These are phyloP conservation scores for Scolopax rusticola DNA, from an alignment of 2,797 vertebrate genomes.

Conservation along the genomic window DNA sequence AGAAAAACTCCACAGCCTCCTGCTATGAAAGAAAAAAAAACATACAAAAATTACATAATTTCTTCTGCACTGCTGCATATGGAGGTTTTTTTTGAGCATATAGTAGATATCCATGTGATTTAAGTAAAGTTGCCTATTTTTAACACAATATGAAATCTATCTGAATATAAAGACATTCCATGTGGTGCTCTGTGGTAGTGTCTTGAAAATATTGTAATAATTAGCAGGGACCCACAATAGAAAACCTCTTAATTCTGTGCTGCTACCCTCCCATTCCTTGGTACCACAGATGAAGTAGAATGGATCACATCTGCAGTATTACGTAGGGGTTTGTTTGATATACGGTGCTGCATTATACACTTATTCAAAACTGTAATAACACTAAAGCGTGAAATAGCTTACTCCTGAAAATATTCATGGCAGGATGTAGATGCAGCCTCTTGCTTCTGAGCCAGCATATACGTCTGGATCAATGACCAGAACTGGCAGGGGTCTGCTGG, in stretches of 20 bases:
- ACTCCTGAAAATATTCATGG: constrained; percentile 44
- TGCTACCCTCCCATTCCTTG: constrained; percentile 5
- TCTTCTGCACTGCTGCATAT: constrained; percentile 25
- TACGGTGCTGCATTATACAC: constrained; percentile 29
- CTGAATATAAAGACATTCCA: constrained; percentile 65
- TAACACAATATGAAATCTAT: constrained; percentile 62
- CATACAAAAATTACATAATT: constrained; percentile 4
- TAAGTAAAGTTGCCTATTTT: constrained; percentile 57
- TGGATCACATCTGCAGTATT: constrained; percentile 62
- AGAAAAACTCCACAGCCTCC: constrained; percentile 33
- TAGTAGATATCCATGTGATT: constrained; percentile 43
- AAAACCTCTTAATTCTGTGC: constrained; percentile 60
- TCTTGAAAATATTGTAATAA: constrained; percentile 69
- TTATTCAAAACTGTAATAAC: constrained; percentile 50
- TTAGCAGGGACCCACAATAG: constrained; percentile 53
- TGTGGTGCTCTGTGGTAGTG: constrained; percentile 24
- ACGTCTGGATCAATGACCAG: constrained; percentile 23
- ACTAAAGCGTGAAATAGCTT: constrained; percentile 56
- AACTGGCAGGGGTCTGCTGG: background rate
- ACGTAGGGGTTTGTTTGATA: constrained; percentile 60
- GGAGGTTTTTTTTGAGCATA: constrained; percentile 10
- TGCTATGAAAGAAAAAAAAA: background rate
- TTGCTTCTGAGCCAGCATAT: background rate
- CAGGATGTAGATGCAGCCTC: constrained; percentile 13
- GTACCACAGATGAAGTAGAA: constrained; percentile 55